Base-by-base conservation (phyloP, 2,888 invertebrate genomes). In the Platycheirus albimanus region DNA sequence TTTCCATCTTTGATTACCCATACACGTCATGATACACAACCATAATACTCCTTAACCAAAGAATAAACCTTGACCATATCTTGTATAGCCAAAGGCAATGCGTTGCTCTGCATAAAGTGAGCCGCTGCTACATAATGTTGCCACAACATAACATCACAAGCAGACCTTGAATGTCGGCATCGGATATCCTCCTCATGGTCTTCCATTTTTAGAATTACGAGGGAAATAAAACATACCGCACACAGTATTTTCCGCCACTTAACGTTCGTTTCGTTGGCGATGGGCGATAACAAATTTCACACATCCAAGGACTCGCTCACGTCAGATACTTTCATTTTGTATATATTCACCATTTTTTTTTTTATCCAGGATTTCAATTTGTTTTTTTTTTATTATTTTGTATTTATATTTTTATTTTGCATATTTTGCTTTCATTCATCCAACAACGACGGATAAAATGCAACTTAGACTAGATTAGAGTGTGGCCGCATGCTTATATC, bases 381-480 rank as follows among this genome's bases (percentile, higher is more conserved):
- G 0, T 58, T 58, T 58, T 41, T 41, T 56, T 56, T 20, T 38
- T 38, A 28, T 17, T 8, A 8, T 3, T 38, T 41, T 28, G 11
- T 36, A n/a, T 58, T 43, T 58, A 15, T 61, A 13, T 61, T 61
- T 56, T 24, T 17, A 33, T 33, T 20, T 58, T 38, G 19, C n/a
- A 24, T 41, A 13, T 28, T 43, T 41, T 41, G 10, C 38, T 30
- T 63, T 38, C 52, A 43, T 54, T 66, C 47, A 72, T 52, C 61
- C 71, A 41, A 71, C 54, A 19, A 20, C 41, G 58, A 41, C 58
- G 81, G 71, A 76, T 71, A 47, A 77, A 72, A 81, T 71, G 61
- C 24, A 77, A 72, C 77, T 72, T 54, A 54, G 71, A 77, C 71
- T 72, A 66, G 81, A 81, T 81, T 77, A 81, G 77, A 54, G 66